These are phyloP conservation scores for Corella eumyota DNA, from an alignment of 23 tunicate genomes.

Conservation along the genomic window DNA sequence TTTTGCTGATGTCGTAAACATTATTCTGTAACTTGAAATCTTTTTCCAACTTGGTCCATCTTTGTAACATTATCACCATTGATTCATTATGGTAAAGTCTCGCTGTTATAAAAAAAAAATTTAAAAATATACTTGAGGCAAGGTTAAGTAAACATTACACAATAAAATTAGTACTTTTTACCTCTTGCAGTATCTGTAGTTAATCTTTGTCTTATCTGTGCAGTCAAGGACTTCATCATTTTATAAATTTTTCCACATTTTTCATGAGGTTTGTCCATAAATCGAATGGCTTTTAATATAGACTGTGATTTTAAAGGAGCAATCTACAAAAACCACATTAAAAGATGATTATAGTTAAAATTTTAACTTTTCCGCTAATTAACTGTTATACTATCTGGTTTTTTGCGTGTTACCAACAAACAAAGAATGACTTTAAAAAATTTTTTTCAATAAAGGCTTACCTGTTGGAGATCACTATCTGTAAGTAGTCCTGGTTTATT, in stretches of 20 bases:
- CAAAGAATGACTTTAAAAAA: conserved; percentile 3
- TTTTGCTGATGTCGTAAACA: conserved; percentile 81
- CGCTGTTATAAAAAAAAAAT: background rate
- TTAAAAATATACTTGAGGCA: background rate
- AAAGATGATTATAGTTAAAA: too few species aligned
- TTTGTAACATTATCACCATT: conserved; percentile 74
- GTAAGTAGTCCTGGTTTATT: conserved; percentile 25
- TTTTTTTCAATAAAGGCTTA: conserved; percentile 2
- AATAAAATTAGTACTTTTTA: too few species aligned
- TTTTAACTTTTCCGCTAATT: too few species aligned
- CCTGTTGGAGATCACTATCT: conserved; percentile 18
- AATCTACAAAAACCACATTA: conserved; percentile 20
- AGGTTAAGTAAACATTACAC: too few species aligned
- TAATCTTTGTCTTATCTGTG: conserved; percentile 7
- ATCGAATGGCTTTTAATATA: conserved; percentile 46
- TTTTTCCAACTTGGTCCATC: conserved; percentile 86
- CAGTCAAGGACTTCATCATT: conserved; percentile 42
- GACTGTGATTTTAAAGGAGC: conserved; percentile 60
- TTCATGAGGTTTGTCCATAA: conserved; percentile 43
- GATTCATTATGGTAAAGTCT: conserved; percentile 86
- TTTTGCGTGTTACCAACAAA: background rate
- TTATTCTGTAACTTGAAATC: conserved; percentile 58
- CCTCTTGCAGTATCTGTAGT: background rate
- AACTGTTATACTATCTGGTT: too few species aligned
- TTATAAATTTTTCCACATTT: conserved; percentile 36